Percentiles rank a stretch among this genome's conserved stretches.
Conservation (phyloP, 1,140 invertebrate genomes). For the Centruroides sculpturatus region DNA sequence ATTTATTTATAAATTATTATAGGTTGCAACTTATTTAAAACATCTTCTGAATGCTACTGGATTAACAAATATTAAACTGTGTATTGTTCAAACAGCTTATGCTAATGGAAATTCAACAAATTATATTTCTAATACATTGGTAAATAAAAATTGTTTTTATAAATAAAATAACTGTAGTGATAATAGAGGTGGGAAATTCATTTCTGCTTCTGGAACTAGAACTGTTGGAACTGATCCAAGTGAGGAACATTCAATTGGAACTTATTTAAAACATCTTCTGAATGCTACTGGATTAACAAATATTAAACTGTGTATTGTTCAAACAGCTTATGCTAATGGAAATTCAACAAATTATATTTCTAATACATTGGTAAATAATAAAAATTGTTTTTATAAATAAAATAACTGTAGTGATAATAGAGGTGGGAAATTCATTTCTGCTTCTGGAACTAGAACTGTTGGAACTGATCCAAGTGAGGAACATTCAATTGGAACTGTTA, state of each 20-base stretch:
- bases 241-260: too few species aligned
- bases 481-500: too few species aligned
- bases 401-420: not conserved
- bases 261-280: constrained; percentile 63
- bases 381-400: not conserved
- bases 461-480: too few species aligned
- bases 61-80: constrained; percentile 51
- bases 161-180: not conserved
- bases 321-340: constrained; percentile 98
- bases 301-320: constrained; percentile 71
- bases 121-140: constrained; percentile 71
- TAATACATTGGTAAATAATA: constrained; percentile 51
- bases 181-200: too few species aligned
- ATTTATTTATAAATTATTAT: not conserved
- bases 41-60: constrained; percentile 50
- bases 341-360: constrained; percentile 84
- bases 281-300: constrained; percentile 42
- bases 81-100: constrained; percentile 94
- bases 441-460: too few species aligned
- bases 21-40: constrained; percentile 63
- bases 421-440: too few species aligned
- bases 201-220: too few species aligned
- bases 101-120: constrained; percentile 92
- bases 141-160: constrained; percentile 30
- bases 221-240: too few species aligned